Evolutionary conservation across 2,797 vertebrate species (phyloP).

Genomic region (Rhincodon typus): DNA sequence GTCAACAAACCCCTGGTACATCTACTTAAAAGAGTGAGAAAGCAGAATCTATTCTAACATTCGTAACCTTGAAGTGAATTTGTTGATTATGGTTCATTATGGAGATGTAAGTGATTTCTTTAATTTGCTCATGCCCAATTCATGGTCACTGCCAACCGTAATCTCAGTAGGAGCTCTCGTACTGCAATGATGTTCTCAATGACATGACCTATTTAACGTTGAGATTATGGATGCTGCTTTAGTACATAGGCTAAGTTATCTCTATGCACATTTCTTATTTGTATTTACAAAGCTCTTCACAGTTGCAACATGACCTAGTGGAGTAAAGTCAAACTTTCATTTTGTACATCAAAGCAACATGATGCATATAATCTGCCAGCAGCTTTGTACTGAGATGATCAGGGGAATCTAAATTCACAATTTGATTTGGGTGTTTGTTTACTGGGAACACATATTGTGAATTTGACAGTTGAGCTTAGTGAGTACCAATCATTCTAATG

Average conservation of each 20-base stretch:
- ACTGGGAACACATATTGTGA: neutral
- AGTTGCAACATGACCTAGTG: neutral
- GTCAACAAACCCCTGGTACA: too few species aligned
- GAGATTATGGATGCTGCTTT: neutral
- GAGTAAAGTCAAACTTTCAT: neutral
- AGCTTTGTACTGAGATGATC: neutral
- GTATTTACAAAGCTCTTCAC: neutral
- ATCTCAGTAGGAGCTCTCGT: neutral
- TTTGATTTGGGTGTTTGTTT: neutral
- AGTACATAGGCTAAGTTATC: neutral
- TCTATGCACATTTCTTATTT: neutral
- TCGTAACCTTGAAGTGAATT: neutral
- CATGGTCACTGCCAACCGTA: conserved; percentile 1
- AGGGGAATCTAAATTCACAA: neutral
- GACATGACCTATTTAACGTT: neutral
- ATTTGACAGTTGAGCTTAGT: neutral
- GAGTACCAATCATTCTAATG: neutral
- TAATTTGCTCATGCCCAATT: neutral
- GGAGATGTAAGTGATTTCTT: neutral
- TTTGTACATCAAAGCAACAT: neutral
- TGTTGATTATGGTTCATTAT: neutral
- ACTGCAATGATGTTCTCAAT: conserved; percentile 3
- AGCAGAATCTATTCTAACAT: neutral
- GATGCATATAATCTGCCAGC: neutral
- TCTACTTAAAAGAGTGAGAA: too few species aligned